phyloP scores from a whole-genome alignment of 2,888 invertebrate genomes.

The Chloromyia formosa region DNA sequence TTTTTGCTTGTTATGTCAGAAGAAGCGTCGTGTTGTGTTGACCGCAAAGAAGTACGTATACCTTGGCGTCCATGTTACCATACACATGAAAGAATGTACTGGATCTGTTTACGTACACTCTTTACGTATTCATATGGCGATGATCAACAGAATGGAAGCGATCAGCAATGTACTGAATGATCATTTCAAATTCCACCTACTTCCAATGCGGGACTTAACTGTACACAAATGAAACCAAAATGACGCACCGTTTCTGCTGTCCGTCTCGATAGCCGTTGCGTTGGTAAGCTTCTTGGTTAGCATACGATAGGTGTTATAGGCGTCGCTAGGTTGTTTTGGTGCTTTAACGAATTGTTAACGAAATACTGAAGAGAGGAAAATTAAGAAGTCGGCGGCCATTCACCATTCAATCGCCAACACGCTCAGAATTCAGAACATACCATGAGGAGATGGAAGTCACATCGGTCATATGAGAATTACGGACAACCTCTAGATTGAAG shows the following conservation, averaged over 20 bases:
- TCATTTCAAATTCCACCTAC: slow-evolving; percentile 43
- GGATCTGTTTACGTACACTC: slow-evolving; percentile 13
- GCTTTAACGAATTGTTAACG: neutral
- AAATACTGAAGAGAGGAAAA: slow-evolving; percentile 14
- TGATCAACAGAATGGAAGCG: slow-evolving; percentile 24
- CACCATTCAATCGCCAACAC: neutral
- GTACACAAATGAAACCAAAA: slow-evolving; percentile 44
- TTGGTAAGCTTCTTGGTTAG: neutral
- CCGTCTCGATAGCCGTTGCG: slow-evolving; percentile 5
- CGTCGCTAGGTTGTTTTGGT: slow-evolving; percentile 9
- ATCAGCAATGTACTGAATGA: slow-evolving; percentile 27
- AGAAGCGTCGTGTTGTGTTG: slow-evolving; percentile 22
- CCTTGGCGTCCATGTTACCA: slow-evolving; percentile 9
- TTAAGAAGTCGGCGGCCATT: slow-evolving; percentile 22
- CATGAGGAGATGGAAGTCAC: neutral
- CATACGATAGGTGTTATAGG: neutral
- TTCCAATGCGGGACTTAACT: slow-evolving; percentile 44
- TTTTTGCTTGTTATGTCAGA: slow-evolving; percentile 40
- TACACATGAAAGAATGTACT: slow-evolving; percentile 27
- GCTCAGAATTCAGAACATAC: neutral
- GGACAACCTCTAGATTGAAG: neutral
- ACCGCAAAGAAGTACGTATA: neutral
- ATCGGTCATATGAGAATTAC: neutral
- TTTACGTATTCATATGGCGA: slow-evolving; percentile 23
- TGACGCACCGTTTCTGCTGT: slow-evolving; percentile 41